These are phyloP conservation scores for Pelecanus crispus DNA, from an alignment of 2,113 vertebrate genomes.

Conservation along the genomic window DNA sequence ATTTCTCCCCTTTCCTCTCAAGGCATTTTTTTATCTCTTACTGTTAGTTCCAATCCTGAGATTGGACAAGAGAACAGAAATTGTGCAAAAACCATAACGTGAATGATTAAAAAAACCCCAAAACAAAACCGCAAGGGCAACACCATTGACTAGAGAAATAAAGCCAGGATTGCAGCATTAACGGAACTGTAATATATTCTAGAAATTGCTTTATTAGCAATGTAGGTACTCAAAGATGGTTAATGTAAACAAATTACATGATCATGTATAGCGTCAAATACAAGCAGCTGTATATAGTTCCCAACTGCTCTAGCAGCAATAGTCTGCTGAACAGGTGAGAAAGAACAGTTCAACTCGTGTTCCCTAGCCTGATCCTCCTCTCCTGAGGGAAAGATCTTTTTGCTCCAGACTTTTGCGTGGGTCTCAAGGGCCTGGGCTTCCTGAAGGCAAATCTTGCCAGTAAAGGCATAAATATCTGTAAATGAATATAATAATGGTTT, in stretches of 20 bases:
- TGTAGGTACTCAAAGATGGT: not conserved
- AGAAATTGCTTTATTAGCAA: not conserved
- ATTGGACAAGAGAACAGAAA: not conserved
- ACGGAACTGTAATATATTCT: not conserved
- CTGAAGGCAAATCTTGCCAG: not conserved
- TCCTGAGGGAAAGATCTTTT: not conserved
- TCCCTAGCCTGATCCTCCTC: not conserved
- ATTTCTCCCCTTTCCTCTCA: not conserved
- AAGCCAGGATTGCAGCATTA: not conserved
- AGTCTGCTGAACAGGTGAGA: not conserved
- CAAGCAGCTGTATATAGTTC: not conserved
- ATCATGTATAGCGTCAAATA: not conserved
- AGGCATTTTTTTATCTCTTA: not conserved
- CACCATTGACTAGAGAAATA: not conserved
- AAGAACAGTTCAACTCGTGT: not conserved
- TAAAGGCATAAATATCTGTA: not conserved
- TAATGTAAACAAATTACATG: not conserved
- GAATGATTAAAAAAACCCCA: not conserved
- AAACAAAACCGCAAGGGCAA: not conserved
- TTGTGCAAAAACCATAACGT: accelerated
- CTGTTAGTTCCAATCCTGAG: not conserved
- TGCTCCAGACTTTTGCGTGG: not conserved
- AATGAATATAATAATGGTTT: not conserved
- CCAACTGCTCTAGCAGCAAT: not conserved
- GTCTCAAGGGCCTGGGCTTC: not conserved